Percentiles rank a stretch among this genome's conserved stretches.
phyloP scores from a whole-genome alignment of 2,797 vertebrate species.

The Neostethus bicornis region DNA sequence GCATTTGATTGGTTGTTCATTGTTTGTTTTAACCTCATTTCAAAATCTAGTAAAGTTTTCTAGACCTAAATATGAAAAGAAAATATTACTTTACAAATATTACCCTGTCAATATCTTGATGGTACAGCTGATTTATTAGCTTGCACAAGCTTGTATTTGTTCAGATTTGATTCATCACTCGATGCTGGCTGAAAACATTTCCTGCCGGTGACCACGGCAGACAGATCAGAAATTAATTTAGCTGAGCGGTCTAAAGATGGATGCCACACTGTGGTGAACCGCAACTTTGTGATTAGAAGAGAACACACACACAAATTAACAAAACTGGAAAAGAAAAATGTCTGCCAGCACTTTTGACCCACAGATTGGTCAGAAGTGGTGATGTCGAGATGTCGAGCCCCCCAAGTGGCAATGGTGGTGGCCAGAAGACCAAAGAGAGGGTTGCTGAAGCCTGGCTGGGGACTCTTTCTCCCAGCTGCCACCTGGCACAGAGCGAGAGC shows the following conservation, averaged over 20 bases:
- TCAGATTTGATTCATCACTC: constrained; percentile 55
- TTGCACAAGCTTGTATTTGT: constrained; percentile 15
- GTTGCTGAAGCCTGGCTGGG: constrained; percentile 65
- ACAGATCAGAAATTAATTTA: constrained; percentile 39
- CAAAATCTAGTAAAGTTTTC: not conserved
- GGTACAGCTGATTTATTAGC: constrained; percentile 38
- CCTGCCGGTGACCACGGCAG: constrained; percentile 35
- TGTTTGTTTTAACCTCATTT: not conserved
- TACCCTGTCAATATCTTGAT: constrained; percentile 39
- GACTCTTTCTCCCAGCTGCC: constrained; percentile 80
- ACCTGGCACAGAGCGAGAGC: constrained; percentile 79
- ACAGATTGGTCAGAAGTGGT: constrained; percentile 60
- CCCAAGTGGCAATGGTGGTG: constrained; percentile 52
- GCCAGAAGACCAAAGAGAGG: constrained; percentile 60
- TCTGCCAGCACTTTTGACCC: constrained; percentile 29
- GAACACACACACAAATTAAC: not conserved
- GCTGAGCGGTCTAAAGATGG: constrained; percentile 26
- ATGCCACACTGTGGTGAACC: constrained; percentile 8
- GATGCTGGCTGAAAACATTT: constrained; percentile 36
- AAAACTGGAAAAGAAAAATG: not conserved
- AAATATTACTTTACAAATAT: constrained; percentile 20
- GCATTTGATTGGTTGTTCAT: not conserved
- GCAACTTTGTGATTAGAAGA: constrained; percentile 23
- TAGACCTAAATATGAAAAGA: no score
- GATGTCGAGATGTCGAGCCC: constrained; percentile 54